Evolutionary conservation across 2,113 vertebrate genomes (phyloP).

Genomic region (cattle (Bos taurus)): DNA sequence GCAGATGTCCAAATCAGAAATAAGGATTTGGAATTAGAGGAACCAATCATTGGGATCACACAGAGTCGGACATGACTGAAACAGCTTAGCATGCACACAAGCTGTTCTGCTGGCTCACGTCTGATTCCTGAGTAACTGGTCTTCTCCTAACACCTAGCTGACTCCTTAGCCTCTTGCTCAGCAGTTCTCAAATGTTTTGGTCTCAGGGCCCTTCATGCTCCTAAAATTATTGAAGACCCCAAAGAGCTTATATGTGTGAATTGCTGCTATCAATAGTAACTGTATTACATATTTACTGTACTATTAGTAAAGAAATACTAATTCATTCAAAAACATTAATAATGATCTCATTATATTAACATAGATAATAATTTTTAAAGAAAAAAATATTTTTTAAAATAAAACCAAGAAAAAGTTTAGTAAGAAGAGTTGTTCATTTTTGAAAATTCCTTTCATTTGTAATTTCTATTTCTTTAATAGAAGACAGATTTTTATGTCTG

Average conservation of each 20-base stretch:
- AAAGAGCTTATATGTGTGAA: not conserved
- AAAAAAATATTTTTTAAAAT: conserved; percentile 6
- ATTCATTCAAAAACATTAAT: not conserved
- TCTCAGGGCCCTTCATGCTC: not conserved
- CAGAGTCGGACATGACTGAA: not conserved
- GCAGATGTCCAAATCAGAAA: not conserved
- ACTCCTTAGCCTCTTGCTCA: not conserved
- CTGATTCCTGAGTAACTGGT: not conserved
- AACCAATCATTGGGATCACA: not conserved
- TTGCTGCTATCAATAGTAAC: not conserved
- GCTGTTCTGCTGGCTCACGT: not conserved
- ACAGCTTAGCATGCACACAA: not conserved
- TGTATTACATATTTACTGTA: not conserved
- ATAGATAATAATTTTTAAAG: not conserved
- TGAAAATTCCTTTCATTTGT: not conserved
- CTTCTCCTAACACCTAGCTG: not conserved
- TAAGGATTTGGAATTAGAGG: not conserved
- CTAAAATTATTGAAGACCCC: not conserved
- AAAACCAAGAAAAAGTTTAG: not conserved
- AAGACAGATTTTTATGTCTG: not conserved
- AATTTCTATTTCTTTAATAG: not conserved
- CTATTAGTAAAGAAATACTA: not conserved
- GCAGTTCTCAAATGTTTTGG: not conserved
- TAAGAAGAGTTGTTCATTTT: not conserved
- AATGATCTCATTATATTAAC: not conserved